Conservation (phyloP, 1,140 invertebrate species). For the Portunus trituberculatus region DNA sequence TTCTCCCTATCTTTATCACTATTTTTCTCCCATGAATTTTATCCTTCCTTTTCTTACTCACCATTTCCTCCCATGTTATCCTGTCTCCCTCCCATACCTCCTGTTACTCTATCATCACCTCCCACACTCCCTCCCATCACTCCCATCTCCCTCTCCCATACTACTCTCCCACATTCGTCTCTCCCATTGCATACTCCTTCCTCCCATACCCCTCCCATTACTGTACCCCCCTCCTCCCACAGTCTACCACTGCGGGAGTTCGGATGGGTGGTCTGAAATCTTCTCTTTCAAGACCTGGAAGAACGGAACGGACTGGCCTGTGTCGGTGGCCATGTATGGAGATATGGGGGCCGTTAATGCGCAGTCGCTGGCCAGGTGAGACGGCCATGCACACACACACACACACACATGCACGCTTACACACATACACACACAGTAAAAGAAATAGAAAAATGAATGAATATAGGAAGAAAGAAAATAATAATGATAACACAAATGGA, state of each 20-base stretch:
- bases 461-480: too few relatives aligned
- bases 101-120: background rate
- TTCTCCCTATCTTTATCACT: background rate
- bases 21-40: too few relatives aligned
- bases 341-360: conserved; percentile 96
- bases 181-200: background rate
- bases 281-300: conserved; percentile 88
- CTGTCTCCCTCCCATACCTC: background rate
- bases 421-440: too few relatives aligned
- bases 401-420: too few relatives aligned
- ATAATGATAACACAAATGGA: too few relatives aligned
- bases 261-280: conserved; percentile 88
- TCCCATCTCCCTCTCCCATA: conserved; percentile 67
- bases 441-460: too few relatives aligned
- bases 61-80: background rate
- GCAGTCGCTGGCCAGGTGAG: conserved; percentile 69
- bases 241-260: conserved; percentile 93
- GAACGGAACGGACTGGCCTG: conserved; percentile 87
- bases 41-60: background rate
- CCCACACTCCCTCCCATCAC: background rate
- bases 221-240: conserved; percentile 63
- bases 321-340: conserved; percentile 91
- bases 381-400: too few relatives aligned
- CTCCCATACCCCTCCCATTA: conserved; percentile 63
- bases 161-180: too few relatives aligned